phyloP scores from a whole-genome alignment of 2,888 invertebrate genomes.

The Cataglyphis cursor region DNA sequence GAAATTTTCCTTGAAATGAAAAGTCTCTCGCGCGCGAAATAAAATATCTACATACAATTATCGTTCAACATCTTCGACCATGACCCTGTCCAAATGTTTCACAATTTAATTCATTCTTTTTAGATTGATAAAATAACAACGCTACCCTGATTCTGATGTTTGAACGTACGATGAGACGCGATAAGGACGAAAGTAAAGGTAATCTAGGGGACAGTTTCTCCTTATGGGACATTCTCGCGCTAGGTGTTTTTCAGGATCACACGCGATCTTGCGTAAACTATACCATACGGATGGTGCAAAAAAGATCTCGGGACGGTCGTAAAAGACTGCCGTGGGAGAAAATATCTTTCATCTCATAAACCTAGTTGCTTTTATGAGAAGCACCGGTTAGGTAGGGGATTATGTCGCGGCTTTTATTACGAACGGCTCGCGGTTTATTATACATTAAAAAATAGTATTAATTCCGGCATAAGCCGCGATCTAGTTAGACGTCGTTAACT shows the following conservation, averaged over 20 bases:
- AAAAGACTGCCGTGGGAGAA: slow-evolving; percentile 54
- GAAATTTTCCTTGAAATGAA: neutral
- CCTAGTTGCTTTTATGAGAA: slow-evolving; percentile 49
- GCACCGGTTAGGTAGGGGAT: slow-evolving; percentile 12
- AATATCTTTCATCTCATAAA: slow-evolving; percentile 60
- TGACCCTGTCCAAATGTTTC: neutral
- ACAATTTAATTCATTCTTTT: slow-evolving; percentile 7
- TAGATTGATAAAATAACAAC: neutral
- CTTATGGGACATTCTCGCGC: slow-evolving; percentile 12
- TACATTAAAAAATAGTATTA: slow-evolving; percentile 39
- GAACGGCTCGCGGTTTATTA: slow-evolving; percentile 39
- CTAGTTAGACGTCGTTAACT: slow-evolving; percentile 11
- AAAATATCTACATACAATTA: neutral
- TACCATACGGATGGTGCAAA: neutral
- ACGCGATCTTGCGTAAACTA: slow-evolving; percentile 30
- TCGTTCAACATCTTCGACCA: neutral
- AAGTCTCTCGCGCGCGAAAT: neutral
- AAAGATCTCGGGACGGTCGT: slow-evolving; percentile 40
- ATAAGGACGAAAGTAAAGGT: neutral
- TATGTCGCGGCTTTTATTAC: slow-evolving; percentile 51
- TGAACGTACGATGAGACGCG: neutral
- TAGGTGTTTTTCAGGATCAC: slow-evolving; percentile 14
- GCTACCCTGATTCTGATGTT: neutral
- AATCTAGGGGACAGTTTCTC: slow-evolving; percentile 5
- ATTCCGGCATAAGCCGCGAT: slow-evolving; percentile 2